These are phyloP conservation scores for Acropternis orthonyx DNA, from an alignment of 2,797 vertebrate species.

Conservation along the genomic window DNA sequence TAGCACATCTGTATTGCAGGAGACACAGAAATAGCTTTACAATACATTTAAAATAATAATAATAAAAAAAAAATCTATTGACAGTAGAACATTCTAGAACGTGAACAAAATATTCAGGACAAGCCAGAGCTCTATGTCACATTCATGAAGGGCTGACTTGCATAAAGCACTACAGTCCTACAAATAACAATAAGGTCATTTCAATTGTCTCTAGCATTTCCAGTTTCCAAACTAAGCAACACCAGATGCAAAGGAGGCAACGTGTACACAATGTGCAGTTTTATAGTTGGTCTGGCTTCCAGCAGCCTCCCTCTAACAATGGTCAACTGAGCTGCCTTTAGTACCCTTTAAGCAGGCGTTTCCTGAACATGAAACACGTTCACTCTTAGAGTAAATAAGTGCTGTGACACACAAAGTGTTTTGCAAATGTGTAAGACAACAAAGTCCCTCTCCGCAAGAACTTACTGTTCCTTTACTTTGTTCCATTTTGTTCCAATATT, in stretches of 20 bases:
- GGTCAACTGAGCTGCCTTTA: not conserved
- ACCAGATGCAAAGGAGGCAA: slow-evolving; percentile 26
- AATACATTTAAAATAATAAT: not conserved
- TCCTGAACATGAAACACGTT: not conserved
- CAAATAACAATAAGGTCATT: slow-evolving; percentile 23
- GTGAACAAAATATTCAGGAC: not conserved
- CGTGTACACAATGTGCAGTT: not conserved
- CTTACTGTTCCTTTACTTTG: not conserved
- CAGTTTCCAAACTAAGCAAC: slow-evolving; percentile 27
- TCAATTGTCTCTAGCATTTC: slow-evolving; percentile 21
- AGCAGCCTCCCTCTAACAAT: slow-evolving; percentile 17
- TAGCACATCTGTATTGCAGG: slow-evolving; percentile 87
- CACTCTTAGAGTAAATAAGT: not conserved
- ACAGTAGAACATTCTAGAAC: not conserved
- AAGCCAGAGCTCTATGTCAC: not conserved
- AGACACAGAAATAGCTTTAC: not conserved
- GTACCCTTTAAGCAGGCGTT: not conserved
- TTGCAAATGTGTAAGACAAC: not conserved
- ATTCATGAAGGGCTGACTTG: not conserved
- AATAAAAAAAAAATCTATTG: not conserved
- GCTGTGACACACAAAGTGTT: not conserved
- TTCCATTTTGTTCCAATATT: not conserved
- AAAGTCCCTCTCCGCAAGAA: not conserved
- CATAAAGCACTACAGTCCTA: not conserved
- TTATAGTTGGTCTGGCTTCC: not conserved